Evolutionary conservation across 2,113 vertebrate species (phyloP), one percentile per base, ranked within the genome.

Genomic region (Urocitellus parryii): DNA sequence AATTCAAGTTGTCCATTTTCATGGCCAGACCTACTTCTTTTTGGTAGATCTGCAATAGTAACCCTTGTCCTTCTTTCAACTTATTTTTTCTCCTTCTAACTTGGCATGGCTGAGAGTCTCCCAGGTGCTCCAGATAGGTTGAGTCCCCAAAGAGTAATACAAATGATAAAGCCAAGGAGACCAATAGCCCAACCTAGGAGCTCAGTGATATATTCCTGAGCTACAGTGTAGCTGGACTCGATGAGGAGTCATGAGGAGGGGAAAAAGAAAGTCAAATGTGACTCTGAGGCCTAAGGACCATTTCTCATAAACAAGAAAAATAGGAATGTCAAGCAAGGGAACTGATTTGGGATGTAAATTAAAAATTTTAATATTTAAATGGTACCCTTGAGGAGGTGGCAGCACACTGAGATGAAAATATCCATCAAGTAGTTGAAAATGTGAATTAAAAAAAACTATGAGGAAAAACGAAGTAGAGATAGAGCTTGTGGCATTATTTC

Each of bases 61-160:
- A 45, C 4, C 24, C 18, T 91, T 58, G 17, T 72, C 42, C 8
- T 85, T 81, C 9, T 79, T 88, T 80, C 2, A 73, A 22, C 6
- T 79, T 92, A 51, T 45, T 93, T 96, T 45, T 93, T 96, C 89
- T 84, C 42, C 39, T 79, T 45, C 10, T 14, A 73, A 9, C 5
- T 58, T 10, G 88, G 88, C 14, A 61, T 20, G 53, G 37, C 4
- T 81, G 6, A 10, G 22, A 11, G 82, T 48, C 20, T 53, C 27
- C 34, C 37, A 72, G 37, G 53, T 78, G 9, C 14, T 58, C 10
- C 51, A 32, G 45, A 89, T n/a, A 37, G 11, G 77, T 18, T 70
- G 63, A 58, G 70, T 45, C 17, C 22, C 11, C 72, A 18, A 48
- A 85, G 2, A 94, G 2, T 39, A 72, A 51, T n/a, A 88, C 85